Evolutionary conservation across 2,888 invertebrate genomes (phyloP), one percentile per base, ranked within the genome.

Genomic region (Drosophila cognata): DNA sequence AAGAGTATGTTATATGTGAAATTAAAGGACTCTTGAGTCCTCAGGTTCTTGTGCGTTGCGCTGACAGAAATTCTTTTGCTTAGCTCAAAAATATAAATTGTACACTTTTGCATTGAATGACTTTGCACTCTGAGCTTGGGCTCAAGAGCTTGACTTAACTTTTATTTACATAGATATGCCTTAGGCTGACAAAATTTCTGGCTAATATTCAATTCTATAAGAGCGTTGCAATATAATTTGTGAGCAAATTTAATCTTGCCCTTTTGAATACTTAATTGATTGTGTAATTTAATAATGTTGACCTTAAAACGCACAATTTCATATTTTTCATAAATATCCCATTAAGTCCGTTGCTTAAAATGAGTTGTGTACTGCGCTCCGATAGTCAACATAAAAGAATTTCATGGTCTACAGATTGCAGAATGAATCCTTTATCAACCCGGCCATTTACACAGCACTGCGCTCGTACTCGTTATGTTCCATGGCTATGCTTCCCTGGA

Each of bases 1-100:
- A 65, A 69, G 60, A 61, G 71, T 43, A 67, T 64, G 62, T 55
- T 29, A 29, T 63, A 79, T 74, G 74, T 83, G 73, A 81, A 74
- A 73, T 73, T 72, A 69, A 72, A 52, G 36, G 63, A 56, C 71
- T 62, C 55, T 57, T 38, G 53, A 35, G 31, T 28, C 48, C 38
- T 36, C n/a, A 8, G n/a, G n/a, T 38, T 13, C 28, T 2, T n/a
- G 35, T 18, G 35, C 10, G 36, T 58, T 56, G 48, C 55, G 66
- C 28, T 18, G 28, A 4, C 31, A 13, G 25, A 11, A 46, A 41
- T 29, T 28, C 36, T 52, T 35, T 41, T 41, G 25, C 21, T 28
- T 18, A 11, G 57, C 28, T 16, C 5, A 46, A 33, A 53, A 33
- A 31, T 11, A 35, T 33, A 62, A 11, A 48, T 64, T 68, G 46